Evolutionary conservation across 2,888 invertebrate genomes (phyloP).

Genomic region (Aricia artaxerxes): DNA sequence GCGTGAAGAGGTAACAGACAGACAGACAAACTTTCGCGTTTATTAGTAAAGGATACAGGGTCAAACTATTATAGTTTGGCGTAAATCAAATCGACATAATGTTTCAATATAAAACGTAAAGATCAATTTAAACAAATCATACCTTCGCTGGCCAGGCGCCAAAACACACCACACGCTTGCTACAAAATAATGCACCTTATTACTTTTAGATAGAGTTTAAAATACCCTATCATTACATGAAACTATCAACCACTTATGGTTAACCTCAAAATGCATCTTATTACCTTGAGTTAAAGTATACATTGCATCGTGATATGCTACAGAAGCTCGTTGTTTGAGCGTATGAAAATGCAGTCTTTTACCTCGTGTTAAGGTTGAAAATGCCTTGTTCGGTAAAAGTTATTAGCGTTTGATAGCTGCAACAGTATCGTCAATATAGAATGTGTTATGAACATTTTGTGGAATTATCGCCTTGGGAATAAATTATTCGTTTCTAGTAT

Average conservation of each 20-base stretch:
- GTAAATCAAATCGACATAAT: constrained; percentile 29
- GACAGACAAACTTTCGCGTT: background rate
- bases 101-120: constrained; percentile 31
- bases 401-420: constrained; percentile 18
- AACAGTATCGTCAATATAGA: constrained; percentile 11
- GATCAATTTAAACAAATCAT: constrained; percentile 31
- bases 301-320: background rate
- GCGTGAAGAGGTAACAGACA: too few relatives aligned
- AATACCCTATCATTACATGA: background rate
- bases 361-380: background rate
- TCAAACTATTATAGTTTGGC: background rate
- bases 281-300: background rate
- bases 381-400: background rate
- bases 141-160: constrained; percentile 16
- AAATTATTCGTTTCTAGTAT: background rate
- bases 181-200: background rate
- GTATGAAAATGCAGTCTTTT: background rate
- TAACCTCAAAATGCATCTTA: background rate
- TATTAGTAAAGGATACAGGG: background rate
- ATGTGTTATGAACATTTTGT: constrained; percentile 3
- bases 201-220: background rate
- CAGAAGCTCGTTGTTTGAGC: background rate
- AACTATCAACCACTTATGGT: background rate
- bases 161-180: background rate
- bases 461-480: background rate